Evolutionary conservation across 2,888 invertebrate species (phyloP).

Genomic region (Pherbina coryleti): DNA sequence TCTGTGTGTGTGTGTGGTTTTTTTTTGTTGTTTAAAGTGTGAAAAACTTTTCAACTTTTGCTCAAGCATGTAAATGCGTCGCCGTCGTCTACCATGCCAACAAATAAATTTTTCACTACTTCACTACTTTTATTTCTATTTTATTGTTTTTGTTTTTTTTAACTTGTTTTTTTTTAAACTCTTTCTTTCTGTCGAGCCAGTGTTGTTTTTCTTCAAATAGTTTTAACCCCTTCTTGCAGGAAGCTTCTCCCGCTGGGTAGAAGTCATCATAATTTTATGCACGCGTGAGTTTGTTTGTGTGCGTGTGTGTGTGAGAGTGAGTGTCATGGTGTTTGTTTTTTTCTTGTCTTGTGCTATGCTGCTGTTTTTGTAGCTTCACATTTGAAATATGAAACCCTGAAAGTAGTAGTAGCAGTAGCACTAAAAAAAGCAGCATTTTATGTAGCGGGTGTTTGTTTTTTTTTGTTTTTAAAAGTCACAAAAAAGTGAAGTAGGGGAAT

Average conservation of each 20-base stretch:
- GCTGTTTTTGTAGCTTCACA: constrained; percentile 15
- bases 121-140: constrained; percentile 1
- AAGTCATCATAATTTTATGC: constrained; percentile 39
- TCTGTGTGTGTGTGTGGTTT: not conserved
- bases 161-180: not conserved
- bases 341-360: not conserved
- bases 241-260: not conserved
- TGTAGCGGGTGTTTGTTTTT: not conserved
- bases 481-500: not conserved
- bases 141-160: not conserved
- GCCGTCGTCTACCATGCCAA: not conserved
- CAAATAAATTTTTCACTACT: constrained; percentile 18
- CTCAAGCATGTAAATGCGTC: constrained; percentile 21
- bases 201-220: not conserved
- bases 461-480: not conserved
- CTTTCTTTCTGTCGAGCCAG: not conserved
- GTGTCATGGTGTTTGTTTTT: not conserved
- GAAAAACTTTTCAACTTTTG: constrained; percentile 22
- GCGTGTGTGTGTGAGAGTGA: not conserved
- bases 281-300: constrained; percentile 5
- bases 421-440: not conserved
- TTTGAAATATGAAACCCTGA: constrained; percentile 29
- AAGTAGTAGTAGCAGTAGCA: not conserved
- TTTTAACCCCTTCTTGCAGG: constrained; percentile 3
- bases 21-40: not conserved